Evolutionary conservation across 2,888 invertebrate genomes (phyloP), one percentile per base, ranked within the genome.

Genomic region (Napeogenes inachia): DNA sequence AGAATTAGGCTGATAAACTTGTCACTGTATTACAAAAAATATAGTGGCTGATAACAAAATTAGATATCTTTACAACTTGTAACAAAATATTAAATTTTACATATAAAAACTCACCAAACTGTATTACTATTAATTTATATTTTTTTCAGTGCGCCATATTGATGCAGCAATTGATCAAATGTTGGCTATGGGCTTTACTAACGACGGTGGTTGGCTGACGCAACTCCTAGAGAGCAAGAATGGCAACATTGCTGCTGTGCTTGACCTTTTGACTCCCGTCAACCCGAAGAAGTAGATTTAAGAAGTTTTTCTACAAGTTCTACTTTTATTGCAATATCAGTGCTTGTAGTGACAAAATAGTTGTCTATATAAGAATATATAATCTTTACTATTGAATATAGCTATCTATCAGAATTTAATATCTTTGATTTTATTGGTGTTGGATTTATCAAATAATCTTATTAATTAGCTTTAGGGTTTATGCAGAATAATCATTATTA

Each of bases 141-240:
- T 57, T 12, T 68, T 70, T 71, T 71, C 84, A 88, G 93, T 92
- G 72, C 89, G 93, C 0, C 91, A 91, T 67, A 93, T 96, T 61
- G 93, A 94, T 58, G 87, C 91, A 1, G 92, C 95, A 4, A 85
- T 96, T 38, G 83, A 92, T 57, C 92, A 93, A 54, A 95, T 96
- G 95, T 86, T 93, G 74, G 80, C 90, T 0, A 97, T 97, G 96
- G 97, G 97, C 45, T 97, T 96, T 85, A 93, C 93, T 71, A 94
- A 97, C 77, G 95, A 96, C 62, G 94, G 92, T 4, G 93, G 93
- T 30, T 94, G 94, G 93, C 85, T 95, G 66, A 92, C 93, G 2
- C 91, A 92, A 60, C 90, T 95, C 8, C 80, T 95, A 45, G 92
- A 92, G 70, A 91, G 91, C 70, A 93, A 93, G 74, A 83, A 93